Percentiles rank a stretch among this genome's conserved stretches.
phyloP scores from a whole-genome alignment of 2,113 vertebrate genomes.

The Melanotaenia duboulayi region DNA sequence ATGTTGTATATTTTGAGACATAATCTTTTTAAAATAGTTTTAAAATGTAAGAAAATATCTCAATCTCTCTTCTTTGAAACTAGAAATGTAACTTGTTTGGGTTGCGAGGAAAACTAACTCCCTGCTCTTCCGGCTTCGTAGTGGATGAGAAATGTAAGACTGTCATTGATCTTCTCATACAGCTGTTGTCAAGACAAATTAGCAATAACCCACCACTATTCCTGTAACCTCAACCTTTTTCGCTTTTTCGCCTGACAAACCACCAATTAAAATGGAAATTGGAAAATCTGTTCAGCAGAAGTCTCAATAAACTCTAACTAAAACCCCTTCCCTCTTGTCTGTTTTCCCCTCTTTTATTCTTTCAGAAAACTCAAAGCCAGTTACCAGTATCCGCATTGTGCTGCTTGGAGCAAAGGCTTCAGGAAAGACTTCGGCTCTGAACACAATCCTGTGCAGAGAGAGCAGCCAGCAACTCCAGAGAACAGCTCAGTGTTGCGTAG shows the following conservation, averaged over 20 bases:
- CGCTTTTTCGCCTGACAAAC: too few relatives aligned
- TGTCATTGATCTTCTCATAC: too few relatives aligned
- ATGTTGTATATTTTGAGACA: too few relatives aligned
- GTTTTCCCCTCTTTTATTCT: background rate
- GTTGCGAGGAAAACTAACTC: too few relatives aligned
- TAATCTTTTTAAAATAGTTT: too few relatives aligned
- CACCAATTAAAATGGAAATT: background rate
- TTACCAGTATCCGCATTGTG: constrained; percentile 67
- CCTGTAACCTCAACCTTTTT: too few relatives aligned
- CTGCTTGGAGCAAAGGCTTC: constrained; percentile 77
- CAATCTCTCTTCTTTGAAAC: too few relatives aligned
- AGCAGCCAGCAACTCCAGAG: background rate
- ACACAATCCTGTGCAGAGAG: constrained; percentile 68
- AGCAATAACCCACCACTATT: background rate
- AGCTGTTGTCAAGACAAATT: background rate
- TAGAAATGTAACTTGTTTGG: too few relatives aligned
- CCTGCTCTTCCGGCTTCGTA: too few relatives aligned
- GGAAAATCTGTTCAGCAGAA: background rate
- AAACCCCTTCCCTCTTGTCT: background rate
- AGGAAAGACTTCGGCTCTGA: constrained; percentile 74
- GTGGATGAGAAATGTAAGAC: too few relatives aligned
- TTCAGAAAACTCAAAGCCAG: constrained; percentile 51
- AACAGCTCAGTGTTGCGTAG: constrained; percentile 53
- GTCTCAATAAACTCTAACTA: background rate
- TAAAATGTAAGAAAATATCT: too few relatives aligned